Conservation (phyloP, 2,797 vertebrate species). For the Acanthurus lineatus region DNA sequence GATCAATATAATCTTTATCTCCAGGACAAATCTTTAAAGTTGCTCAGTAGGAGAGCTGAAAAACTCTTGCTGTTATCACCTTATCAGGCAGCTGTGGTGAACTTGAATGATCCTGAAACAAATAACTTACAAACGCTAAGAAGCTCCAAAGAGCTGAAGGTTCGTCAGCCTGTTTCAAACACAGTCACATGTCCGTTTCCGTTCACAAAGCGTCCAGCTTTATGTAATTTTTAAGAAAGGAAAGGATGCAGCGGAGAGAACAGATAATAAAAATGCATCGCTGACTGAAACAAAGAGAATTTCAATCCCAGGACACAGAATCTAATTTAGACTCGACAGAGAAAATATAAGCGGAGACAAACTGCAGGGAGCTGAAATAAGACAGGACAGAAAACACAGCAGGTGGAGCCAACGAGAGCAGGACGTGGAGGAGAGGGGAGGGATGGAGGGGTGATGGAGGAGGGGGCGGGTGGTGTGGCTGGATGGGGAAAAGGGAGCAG, state of each 20-base stretch:
- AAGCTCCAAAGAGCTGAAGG: too few species aligned
- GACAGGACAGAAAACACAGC: constrained; percentile 13
- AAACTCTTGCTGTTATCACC: too few species aligned
- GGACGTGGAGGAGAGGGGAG: not conserved
- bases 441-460: constrained; percentile 2
- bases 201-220: too few species aligned
- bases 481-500: not conserved
- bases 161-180: too few species aligned
- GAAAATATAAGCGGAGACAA: not conserved
- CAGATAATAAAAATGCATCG: not conserved
- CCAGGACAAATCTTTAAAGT: too few species aligned
- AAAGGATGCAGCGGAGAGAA: not conserved
- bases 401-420: constrained; percentile 19
- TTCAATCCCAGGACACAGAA: not conserved
- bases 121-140: too few species aligned
- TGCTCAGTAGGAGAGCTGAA: too few species aligned
- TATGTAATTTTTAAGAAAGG: not conserved
- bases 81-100: too few species aligned
- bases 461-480: constrained; percentile 3
- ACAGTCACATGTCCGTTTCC: too few species aligned
- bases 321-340: not conserved
- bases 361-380: constrained; percentile 3
- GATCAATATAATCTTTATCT: too few species aligned
- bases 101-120: too few species aligned
- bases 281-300: not conserved